Evolutionary conservation across 2,113 vertebrate species (phyloP).

Genomic region (Semicossyphus pulcher): DNA sequence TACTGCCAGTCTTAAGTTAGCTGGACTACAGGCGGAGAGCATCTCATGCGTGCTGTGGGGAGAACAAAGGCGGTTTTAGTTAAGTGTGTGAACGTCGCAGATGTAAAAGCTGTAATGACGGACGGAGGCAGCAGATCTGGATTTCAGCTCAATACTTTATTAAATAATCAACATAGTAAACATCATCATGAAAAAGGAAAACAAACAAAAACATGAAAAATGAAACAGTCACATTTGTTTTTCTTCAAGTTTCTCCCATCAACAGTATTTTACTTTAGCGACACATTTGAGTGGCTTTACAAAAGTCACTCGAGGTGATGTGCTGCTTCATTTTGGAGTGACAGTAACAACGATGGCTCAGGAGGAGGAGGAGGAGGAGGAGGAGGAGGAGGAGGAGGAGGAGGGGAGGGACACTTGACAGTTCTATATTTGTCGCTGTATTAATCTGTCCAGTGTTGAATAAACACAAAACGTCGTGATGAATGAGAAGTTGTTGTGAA

Average conservation of each 20-base stretch:
- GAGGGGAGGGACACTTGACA: not conserved
- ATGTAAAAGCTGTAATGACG: slow-evolving; percentile 15
- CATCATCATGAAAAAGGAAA: slow-evolving; percentile 56
- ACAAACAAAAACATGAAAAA: slow-evolving; percentile 48
- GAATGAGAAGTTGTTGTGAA: not conserved
- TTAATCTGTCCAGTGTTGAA: slow-evolving; percentile 21
- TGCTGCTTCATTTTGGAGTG: slow-evolving; percentile 30
- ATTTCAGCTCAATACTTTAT: slow-evolving; percentile 79
- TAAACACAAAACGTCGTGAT: not conserved
- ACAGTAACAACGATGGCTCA: slow-evolving; percentile 16
- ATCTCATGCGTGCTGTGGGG: slow-evolving; percentile 22
- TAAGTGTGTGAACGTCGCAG: slow-evolving; percentile 31
- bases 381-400: not conserved
- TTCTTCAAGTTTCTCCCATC: slow-evolving; percentile 72
- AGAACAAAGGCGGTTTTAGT: slow-evolving; percentile 52
- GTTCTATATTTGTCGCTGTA: slow-evolving; percentile 10
- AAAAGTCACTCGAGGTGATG: slow-evolving; percentile 60
- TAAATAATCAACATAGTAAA: slow-evolving; percentile 77
- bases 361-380: slow-evolving; percentile 42
- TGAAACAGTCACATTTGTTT: slow-evolving; percentile 69
- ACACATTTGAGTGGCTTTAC: slow-evolving; percentile 51
- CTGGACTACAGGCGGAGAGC: slow-evolving; percentile 14
- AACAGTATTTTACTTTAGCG: slow-evolving; percentile 37
- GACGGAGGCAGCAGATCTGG: not conserved
- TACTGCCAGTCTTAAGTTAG: slow-evolving; percentile 47